Evolutionary conservation across 2,113 vertebrate genomes (phyloP).

Genomic region (Psophia crepitans): DNA sequence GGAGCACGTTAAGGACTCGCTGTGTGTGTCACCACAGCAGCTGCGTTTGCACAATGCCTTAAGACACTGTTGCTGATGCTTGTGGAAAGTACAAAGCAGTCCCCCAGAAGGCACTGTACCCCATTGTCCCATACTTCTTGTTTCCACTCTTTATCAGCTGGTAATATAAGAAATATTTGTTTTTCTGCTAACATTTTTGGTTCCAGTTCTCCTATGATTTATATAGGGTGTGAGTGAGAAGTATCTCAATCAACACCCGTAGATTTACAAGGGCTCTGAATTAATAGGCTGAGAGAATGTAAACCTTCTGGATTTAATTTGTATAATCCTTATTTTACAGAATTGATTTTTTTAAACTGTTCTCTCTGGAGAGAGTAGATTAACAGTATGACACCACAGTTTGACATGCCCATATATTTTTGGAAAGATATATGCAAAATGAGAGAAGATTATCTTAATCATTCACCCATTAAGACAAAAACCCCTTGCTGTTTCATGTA

Average conservation of each 20-base stretch:
- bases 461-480: neutral
- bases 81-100: neutral
- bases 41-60: neutral
- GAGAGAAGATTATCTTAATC: neutral
- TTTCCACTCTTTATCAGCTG: neutral
- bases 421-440: neutral
- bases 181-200: neutral
- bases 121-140: neutral
- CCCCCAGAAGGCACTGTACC: neutral
- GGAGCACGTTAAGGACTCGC: neutral
- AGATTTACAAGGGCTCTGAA: neutral
- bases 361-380: neutral
- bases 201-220: neutral
- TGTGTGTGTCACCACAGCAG: neutral
- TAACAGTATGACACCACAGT: neutral
- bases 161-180: neutral
- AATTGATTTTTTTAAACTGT: neutral
- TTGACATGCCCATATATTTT: neutral
- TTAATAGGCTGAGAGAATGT: neutral
- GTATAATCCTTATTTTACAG: neutral
- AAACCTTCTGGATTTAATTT: neutral
- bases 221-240: neutral
- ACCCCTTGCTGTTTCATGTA: accelerated
- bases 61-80: neutral
- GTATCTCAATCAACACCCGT: neutral